phyloP scores from a whole-genome alignment of 2,797 vertebrate species.

The Danio choprae region DNA sequence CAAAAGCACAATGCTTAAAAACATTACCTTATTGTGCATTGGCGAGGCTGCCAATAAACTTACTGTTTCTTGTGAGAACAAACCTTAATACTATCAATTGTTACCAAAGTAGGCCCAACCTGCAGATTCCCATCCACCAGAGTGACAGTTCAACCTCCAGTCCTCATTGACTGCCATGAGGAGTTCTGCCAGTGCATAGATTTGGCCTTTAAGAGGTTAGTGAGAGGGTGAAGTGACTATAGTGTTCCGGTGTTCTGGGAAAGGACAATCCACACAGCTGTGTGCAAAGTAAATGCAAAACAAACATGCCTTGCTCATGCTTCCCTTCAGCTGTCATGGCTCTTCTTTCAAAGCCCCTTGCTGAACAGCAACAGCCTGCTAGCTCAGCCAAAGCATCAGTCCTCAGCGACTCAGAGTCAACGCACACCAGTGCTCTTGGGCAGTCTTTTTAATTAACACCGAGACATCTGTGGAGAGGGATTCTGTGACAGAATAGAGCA shows the following conservation, averaged over 20 bases:
- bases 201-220: constrained; percentile 62
- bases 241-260: constrained; percentile 80
- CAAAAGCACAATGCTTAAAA: too few relatives aligned
- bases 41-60: too few relatives aligned
- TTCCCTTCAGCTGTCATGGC: constrained; percentile 84
- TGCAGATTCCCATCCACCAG: background rate
- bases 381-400: constrained; percentile 62
- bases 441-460: constrained; percentile 79
- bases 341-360: constrained; percentile 79
- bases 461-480: constrained; percentile 73
- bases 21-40: too few relatives aligned
- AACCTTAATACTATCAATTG: background rate
- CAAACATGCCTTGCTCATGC: constrained; percentile 84
- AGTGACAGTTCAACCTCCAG: constrained; percentile 27
- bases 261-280: constrained; percentile 84
- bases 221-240: constrained; percentile 69
- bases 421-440: constrained; percentile 62
- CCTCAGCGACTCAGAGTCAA: constrained; percentile 50
- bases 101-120: background rate
- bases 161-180: constrained; percentile 48
- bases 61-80: too few relatives aligned
- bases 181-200: constrained; percentile 56
- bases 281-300: constrained; percentile 81
- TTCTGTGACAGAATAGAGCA: constrained; percentile 74
- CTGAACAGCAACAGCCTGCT: constrained; percentile 60